phyloP scores from a whole-genome alignment of 2,797 vertebrate species.

The Micromesistius poutassou region DNA sequence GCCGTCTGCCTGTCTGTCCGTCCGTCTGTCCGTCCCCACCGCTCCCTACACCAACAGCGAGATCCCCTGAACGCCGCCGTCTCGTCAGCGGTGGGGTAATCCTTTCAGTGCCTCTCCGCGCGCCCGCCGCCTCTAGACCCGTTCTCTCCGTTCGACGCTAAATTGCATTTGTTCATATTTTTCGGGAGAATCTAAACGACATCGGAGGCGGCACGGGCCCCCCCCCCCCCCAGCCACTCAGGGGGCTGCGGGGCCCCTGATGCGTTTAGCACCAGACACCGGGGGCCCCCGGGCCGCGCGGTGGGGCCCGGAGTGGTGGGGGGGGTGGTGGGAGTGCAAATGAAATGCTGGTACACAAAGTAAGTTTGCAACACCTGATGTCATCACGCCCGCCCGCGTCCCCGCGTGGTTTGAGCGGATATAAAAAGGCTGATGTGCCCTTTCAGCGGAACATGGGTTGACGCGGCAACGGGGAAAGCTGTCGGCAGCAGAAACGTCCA shows the following conservation, averaged over 20 bases:
- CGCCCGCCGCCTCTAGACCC: constrained; percentile 35
- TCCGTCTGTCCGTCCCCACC: neutral
- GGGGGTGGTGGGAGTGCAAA: neutral
- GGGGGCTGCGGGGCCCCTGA: constrained; percentile 25
- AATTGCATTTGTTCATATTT: constrained; percentile 53
- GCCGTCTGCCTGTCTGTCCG: neutral
- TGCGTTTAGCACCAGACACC: constrained; percentile 2
- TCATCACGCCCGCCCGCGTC: neutral
- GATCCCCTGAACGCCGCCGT: constrained; percentile 32
- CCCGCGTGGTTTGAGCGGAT: neutral
- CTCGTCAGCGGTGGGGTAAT: constrained; percentile 48
- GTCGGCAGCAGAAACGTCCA: neutral
- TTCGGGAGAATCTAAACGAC: constrained; percentile 39
- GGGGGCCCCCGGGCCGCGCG: neutral
- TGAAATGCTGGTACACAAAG: neutral
- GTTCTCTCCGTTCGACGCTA: constrained; percentile 51
- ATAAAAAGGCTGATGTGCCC: neutral
- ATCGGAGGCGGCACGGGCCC: constrained; percentile 31
- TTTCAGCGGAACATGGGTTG: constrained; percentile 15
- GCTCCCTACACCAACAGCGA: constrained; percentile 16
- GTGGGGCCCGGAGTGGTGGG: neutral
- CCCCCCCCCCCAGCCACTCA: constrained; percentile 12
- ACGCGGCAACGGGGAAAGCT: constrained; percentile 9
- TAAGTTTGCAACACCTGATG: neutral
- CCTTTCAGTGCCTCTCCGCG: constrained; percentile 39